Evolutionary conservation across 35 echinoderm and acorn worm genomes (phyloP).

Genomic region (Holothuria glaberrima): DNA sequence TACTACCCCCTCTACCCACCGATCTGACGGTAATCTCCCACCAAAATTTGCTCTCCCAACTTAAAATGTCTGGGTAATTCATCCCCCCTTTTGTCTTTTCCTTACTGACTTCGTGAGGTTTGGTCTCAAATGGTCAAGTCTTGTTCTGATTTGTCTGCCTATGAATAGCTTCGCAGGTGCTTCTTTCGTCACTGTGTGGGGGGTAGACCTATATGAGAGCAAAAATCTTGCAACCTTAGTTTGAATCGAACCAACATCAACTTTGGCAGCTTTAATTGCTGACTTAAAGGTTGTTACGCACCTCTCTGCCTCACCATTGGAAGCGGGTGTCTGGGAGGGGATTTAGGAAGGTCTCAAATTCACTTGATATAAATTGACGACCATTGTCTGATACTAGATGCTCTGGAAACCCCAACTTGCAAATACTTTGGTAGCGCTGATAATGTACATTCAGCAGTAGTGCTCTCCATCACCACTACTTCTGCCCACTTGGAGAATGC

Average conservation of each 20-base stretch:
- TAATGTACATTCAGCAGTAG: constrained; percentile 50
- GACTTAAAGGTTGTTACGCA: constrained; percentile 68
- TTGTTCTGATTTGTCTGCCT: neutral
- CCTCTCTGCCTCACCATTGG: constrained; percentile 42
- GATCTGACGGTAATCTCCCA: neutral
- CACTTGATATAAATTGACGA: too few relatives aligned
- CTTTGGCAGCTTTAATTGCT: constrained; percentile 41
- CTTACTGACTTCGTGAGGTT: neutral
- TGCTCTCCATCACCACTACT: constrained; percentile 62
- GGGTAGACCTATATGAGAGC: constrained; percentile 28
- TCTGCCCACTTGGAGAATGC: too few relatives aligned
- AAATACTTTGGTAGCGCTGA: constrained; percentile 42
- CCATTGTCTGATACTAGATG: constrained; percentile 59
- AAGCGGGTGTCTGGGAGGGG: constrained; percentile 60
- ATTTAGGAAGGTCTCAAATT: too few relatives aligned
- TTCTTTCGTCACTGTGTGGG: constrained; percentile 25
- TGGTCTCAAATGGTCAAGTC: constrained; percentile 20
- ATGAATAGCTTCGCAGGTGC: constrained; percentile 27
- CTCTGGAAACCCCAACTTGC: constrained; percentile 57
- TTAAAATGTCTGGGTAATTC: neutral
- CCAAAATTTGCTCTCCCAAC: constrained; percentile 5
- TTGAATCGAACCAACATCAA: neutral
- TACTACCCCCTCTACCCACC: constrained; percentile 1
- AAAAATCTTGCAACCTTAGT: constrained; percentile 22
- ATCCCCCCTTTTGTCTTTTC: constrained; percentile 15